Evolutionary conservation across 2,113 vertebrate species (phyloP).

Genomic region (Neodontobutis hainanensis): DNA sequence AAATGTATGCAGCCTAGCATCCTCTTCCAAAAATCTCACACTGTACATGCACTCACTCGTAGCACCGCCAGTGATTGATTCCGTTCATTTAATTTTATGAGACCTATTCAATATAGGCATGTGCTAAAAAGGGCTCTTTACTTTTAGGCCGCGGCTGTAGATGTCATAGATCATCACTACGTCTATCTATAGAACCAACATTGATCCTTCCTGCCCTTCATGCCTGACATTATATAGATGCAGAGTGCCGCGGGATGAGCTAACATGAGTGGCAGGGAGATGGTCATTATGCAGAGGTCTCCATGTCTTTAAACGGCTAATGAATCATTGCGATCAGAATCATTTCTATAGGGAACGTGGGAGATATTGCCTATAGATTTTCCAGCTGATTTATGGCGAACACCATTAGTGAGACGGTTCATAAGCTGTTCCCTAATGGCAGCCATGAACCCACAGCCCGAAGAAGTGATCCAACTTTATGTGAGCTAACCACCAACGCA

Average conservation of each 20-base stretch:
- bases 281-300: constrained; percentile 51
- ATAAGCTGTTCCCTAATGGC: background rate
- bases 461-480: constrained; percentile 9
- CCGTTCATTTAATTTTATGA: constrained; percentile 52
- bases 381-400: constrained; percentile 44
- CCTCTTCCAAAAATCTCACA: constrained; percentile 8
- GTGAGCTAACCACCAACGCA: constrained; percentile 6
- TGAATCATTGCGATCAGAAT: constrained; percentile 63
- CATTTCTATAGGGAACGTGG: constrained; percentile 51
- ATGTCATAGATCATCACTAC: constrained; percentile 71
- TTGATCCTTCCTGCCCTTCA: constrained; percentile 69
- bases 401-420: constrained; percentile 40
- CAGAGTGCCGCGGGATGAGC: constrained; percentile 33
- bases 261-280: constrained; percentile 43
- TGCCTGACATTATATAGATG: constrained; percentile 61
- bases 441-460: background rate
- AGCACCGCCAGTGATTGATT: constrained; percentile 52
- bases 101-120: constrained; percentile 48
- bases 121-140: constrained; percentile 54
- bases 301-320: constrained; percentile 58
- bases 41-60: constrained; percentile 2
- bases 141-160: constrained; percentile 43
- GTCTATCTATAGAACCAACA: constrained; percentile 73
- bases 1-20: constrained; percentile 32
- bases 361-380: constrained; percentile 45